Conservation (phyloP, 2,888 invertebrate genomes). For the Melieria omissa region DNA sequence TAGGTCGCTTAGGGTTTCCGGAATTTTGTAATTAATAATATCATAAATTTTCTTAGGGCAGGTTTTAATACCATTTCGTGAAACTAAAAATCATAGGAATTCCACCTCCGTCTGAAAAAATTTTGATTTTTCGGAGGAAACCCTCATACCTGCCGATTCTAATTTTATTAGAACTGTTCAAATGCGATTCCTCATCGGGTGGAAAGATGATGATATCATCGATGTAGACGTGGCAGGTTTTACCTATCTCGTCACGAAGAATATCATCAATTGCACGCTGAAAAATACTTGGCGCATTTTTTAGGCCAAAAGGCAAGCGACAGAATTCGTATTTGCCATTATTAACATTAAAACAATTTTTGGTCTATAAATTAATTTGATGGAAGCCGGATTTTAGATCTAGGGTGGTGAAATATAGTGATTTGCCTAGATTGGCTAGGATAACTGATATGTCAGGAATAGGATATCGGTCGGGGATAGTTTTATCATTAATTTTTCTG, state of each 20-base stretch:
- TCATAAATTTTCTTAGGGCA: slow-evolving; percentile 6
- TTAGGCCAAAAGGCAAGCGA: slow-evolving; percentile 17
- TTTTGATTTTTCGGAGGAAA: background rate
- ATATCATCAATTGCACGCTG: slow-evolving; percentile 22
- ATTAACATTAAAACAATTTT: slow-evolving; percentile 13
- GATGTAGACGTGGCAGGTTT: slow-evolving; percentile 26
- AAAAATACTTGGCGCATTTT: slow-evolving; percentile 25
- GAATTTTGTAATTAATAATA: slow-evolving; percentile 17
- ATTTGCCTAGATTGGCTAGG: slow-evolving; percentile 29
- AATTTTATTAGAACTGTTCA: background rate
- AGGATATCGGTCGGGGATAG: slow-evolving; percentile 32
- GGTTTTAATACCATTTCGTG: slow-evolving; percentile 9
- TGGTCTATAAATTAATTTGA: slow-evolving; percentile 14
- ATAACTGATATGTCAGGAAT: slow-evolving; percentile 32
- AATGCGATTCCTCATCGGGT: background rate
- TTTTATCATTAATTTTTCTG: slow-evolving; percentile 23
- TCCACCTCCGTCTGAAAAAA: slow-evolving; percentile 12
- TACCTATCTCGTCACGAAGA: slow-evolving; percentile 24
- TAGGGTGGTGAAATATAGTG: slow-evolving; percentile 20
- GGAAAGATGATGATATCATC: slow-evolving; percentile 29
- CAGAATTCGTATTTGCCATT: slow-evolving; percentile 20
- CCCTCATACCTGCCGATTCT: background rate
- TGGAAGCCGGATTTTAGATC: slow-evolving; percentile 30
- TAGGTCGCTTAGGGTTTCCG: slow-evolving; percentile 9
- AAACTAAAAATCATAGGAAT: slow-evolving; percentile 17